Percentiles rank a stretch among this genome's conserved stretches.
phyloP scores from a whole-genome alignment of 2,113 vertebrate genomes.

The Corythornis vintsioides region DNA sequence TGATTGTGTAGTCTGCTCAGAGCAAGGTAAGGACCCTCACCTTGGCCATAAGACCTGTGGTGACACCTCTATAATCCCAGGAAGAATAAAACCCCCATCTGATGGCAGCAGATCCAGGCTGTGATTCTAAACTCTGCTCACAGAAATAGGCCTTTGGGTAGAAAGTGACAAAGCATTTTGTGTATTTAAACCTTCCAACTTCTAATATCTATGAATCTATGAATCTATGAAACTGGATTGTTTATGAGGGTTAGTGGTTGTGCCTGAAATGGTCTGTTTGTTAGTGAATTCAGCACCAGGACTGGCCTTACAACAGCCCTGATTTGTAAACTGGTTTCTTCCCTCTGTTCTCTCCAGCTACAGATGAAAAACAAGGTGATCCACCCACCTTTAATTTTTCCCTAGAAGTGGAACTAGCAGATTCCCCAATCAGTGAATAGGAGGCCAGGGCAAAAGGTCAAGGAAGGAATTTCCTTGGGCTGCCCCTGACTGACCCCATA shows the following conservation, averaged over 20 bases:
- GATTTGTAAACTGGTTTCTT: background rate
- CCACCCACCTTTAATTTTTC: background rate
- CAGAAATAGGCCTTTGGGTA: background rate
- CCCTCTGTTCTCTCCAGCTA: too few species aligned
- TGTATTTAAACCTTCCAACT: too few species aligned
- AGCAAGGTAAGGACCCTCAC: background rate
- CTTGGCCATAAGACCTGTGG: background rate
- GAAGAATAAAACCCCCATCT: background rate
- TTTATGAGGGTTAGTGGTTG: background rate
- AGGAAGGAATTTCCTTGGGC: background rate
- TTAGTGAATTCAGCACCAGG: background rate
- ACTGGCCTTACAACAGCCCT: background rate
- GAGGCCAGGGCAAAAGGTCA: background rate
- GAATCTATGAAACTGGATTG: too few species aligned
- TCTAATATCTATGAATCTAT: too few species aligned
- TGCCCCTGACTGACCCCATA: background rate
- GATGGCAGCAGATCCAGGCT: background rate
- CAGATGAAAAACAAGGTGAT: background rate
- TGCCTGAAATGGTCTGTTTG: background rate
- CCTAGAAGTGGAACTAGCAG: background rate
- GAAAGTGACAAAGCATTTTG: background rate
- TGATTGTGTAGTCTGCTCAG: background rate
- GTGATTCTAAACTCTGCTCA: background rate
- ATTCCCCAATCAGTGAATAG: accelerated
- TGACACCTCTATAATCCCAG: background rate